Evolutionary conservation across 2,113 vertebrate genomes (phyloP), one percentile per base, ranked within the genome.

Genomic region (Egretta garzetta): DNA sequence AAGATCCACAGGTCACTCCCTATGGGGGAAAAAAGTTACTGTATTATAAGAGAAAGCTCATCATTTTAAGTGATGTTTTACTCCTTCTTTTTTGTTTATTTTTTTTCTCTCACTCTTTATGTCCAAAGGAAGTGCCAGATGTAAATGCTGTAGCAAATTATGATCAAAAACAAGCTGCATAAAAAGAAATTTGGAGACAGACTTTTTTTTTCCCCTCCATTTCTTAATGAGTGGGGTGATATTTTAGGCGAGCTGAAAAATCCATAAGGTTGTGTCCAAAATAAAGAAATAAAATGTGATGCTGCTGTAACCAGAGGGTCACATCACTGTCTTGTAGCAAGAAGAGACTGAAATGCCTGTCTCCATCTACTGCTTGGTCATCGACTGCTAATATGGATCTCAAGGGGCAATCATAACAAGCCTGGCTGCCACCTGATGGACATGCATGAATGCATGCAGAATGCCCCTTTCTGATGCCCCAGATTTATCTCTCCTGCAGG

Each of bases 11-110:
- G 32, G 33, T 53, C 27, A 21, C 58, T 88, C 66, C n/a, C 16
- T 45, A 12, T 2, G 12, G 0, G 18, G 2, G 2, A 2, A 11
- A 30, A 28, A 37, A 13, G 3, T 3, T 59, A 50, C 22, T 15
- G 15, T 6, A 22, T 2, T 43, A 18, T 11, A 79, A 58, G n/a
- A 88, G 21, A 71, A 74, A 80, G 3, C 3, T 41, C 28, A 37
- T 79, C 9, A 19, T 58, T 52, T 45, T 27, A 10, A 60, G 5
- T 8, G 26, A 56, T 16, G 14, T 39, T 82, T 82, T 49, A 45
- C 49, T 73, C 35, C 8, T 33, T 71, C 62, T 39, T 62, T 63
- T 6, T 59, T 58, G 1, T 55, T 85, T 37, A 5, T 37, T 63
- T 49, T 41, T 39, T 33, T 41, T 71, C 35, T 59, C 10, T 80